Evolutionary conservation across 2,113 vertebrate species (phyloP), one percentile per base, ranked within the genome.

Genomic region (Halichoeres trimaculatus): DNA sequence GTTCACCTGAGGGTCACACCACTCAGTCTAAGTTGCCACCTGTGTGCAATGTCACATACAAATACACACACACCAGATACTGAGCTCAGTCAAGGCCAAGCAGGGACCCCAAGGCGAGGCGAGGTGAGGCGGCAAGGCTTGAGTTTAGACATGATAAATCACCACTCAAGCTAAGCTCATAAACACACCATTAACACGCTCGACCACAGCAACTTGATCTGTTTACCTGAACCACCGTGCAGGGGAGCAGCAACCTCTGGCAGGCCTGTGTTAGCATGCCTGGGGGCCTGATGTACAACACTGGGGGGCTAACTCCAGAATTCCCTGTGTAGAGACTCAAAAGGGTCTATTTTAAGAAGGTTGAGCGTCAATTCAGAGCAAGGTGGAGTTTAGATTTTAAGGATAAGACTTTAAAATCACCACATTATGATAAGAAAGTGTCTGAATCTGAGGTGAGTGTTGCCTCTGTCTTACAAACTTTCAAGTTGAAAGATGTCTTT

Each of bases 171-270:
- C 56, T 88, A 86, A 92, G 88, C 86, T 87, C 84, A 82, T 92
- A 93, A 93, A 92, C 91, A 91, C 84, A 70, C 82, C 87, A 89
- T 92, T 90, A 93, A 88, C 91, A 83, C 63, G 4, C 83, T 65
- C 63, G 2, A 82, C 88, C 85, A 83, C 80, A 85, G 87, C 80
- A 90, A 90, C 80, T 54, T 6, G 74, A 89, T 87, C 86, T 83
- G 81, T 93, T 90, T 90, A 88, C 83, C 70, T 81, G 75, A 35
- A 67, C 62, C 9, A 36, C 73, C 14, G n/a, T 72, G 85, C 70
- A 52, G 11, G 17, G 70, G 76, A 47, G 77, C 51, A 50, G 51
- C 19, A 57, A 75, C 58, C 75, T 61, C 43, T 45, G 40, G 66
- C 51, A 59, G 72, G 71, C 74, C 52, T 71, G 80, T 65, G 55